phyloP scores from a whole-genome alignment of 2,888 invertebrate genomes.

The Allophyes oxyacanthae region DNA sequence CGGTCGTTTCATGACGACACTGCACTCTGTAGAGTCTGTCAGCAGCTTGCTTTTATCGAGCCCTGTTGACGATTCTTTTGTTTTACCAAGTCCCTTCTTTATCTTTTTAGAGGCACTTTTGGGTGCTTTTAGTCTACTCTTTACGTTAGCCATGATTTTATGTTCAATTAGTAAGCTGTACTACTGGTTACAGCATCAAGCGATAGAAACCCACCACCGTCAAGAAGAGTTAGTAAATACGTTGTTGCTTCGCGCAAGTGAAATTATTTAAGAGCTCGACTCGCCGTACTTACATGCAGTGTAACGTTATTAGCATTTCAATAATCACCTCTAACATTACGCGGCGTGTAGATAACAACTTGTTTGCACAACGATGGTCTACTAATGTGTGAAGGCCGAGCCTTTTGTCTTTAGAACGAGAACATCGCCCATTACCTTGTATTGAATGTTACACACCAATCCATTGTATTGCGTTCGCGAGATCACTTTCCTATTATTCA shows the following conservation, averaged over 20 bases:
- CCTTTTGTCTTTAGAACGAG: conserved; percentile 81
- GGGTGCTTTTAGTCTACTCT: conserved; percentile 76
- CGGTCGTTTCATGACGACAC: conserved; percentile 60
- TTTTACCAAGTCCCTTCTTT: conserved; percentile 66
- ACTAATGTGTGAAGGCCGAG: conserved; percentile 87
- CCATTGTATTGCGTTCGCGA: conserved; percentile 63
- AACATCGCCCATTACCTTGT: conserved; percentile 84
- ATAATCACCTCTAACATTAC: conserved; percentile 84
- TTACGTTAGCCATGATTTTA: conserved; percentile 82
- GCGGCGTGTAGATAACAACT: conserved; percentile 80
- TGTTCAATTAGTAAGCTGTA: conserved; percentile 76
- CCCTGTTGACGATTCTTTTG: conserved; percentile 71
- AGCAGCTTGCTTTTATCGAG: conserved; percentile 55
- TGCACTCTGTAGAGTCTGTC: conserved; percentile 35
- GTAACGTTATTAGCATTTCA: conserved; percentile 79
- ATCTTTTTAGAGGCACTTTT: conserved; percentile 67
- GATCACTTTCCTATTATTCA: conserved; percentile 52
- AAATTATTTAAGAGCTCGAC: conserved; percentile 65
- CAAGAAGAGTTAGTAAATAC: conserved; percentile 68
- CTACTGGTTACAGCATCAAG: conserved; percentile 65
- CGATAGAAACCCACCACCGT: conserved; percentile 81
- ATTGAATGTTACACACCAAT: conserved; percentile 64
- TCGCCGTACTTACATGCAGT: conserved; percentile 83
- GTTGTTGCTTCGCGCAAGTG: conserved; percentile 62
- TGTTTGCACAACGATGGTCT: conserved; percentile 84